These are phyloP conservation scores for Tachina fera DNA, from an alignment of 2,888 invertebrate species.

Conservation along the genomic window DNA sequence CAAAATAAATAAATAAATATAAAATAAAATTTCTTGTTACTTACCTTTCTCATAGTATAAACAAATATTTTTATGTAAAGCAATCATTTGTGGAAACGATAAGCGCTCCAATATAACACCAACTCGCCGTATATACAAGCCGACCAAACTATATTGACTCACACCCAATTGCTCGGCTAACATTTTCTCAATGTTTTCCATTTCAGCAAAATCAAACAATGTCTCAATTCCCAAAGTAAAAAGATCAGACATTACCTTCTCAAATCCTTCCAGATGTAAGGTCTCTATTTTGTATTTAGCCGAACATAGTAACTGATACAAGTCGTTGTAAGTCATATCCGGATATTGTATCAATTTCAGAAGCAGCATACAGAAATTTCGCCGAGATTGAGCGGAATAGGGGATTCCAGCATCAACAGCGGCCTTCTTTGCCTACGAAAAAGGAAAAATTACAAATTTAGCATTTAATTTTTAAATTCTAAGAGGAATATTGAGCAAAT, in stretches of 20 bases:
- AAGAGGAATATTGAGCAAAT: conserved; percentile 80
- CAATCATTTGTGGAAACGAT: conserved; percentile 91
- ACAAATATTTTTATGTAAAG: conserved; percentile 88
- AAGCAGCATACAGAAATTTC: conserved; percentile 91
- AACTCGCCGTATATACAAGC: conserved; percentile 92
- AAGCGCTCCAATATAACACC: conserved; percentile 92
- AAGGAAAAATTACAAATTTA: not conserved
- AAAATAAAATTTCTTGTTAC: not conserved
- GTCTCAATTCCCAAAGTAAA: conserved; percentile 85
- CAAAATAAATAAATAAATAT: too few relatives aligned
- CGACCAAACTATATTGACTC: conserved; percentile 84
- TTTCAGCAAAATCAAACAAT: conserved; percentile 87
- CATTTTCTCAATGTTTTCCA: conserved; percentile 85
- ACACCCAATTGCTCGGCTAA: conserved; percentile 84
- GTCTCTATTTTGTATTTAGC: conserved; percentile 79
- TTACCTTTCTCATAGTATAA: conserved; percentile 86
- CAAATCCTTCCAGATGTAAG: conserved; percentile 83
- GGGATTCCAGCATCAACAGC: conserved; percentile 77
- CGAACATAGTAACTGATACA: conserved; percentile 85
- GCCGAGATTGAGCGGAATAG: conserved; percentile 85
- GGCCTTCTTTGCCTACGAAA: conserved; percentile 78
- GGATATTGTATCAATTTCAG: conserved; percentile 91
- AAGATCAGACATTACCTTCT: conserved; percentile 85
- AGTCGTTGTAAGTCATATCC: conserved; percentile 89
- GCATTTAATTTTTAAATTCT: not conserved